Conservation (phyloP, 2,797 vertebrate species). For the Galago senegalensis region DNA sequence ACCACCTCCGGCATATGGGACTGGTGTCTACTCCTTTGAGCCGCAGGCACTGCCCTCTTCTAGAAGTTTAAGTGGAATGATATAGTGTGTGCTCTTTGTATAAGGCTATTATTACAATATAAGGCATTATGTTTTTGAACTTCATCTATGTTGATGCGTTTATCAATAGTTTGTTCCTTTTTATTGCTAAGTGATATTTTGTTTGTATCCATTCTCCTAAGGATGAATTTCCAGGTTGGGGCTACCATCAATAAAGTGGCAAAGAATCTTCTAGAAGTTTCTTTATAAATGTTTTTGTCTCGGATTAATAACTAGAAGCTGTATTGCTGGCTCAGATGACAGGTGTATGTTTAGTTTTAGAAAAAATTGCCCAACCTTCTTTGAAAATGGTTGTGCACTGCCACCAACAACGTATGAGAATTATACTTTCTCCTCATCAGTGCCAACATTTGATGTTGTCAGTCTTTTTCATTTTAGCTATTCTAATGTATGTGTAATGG, state of each 20-base stretch:
- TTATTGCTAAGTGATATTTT: background rate
- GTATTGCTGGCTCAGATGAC: background rate
- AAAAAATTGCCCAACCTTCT: background rate
- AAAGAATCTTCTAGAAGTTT: background rate
- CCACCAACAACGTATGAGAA: background rate
- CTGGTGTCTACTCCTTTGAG: too few species aligned
- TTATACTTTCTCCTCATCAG: background rate
- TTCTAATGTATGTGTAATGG: background rate
- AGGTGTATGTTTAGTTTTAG: background rate
- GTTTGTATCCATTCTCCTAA: background rate
- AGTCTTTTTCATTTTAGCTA: background rate
- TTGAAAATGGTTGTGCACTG: background rate
- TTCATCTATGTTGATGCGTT: background rate
- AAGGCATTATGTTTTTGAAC: background rate
- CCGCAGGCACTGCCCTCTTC: background rate
- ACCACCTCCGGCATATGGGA: too few species aligned
- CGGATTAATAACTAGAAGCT: background rate
- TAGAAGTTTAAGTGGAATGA: background rate
- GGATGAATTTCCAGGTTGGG: background rate
- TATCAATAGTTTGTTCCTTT: background rate
- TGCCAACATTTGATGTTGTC: background rate
- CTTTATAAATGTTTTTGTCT: conserved; percentile 14
- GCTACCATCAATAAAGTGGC: background rate
- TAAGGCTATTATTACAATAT: background rate
- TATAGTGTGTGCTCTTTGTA: background rate